Base-by-base conservation (phyloP, 2,888 invertebrate genomes). In the Crocallis elinguaria region DNA sequence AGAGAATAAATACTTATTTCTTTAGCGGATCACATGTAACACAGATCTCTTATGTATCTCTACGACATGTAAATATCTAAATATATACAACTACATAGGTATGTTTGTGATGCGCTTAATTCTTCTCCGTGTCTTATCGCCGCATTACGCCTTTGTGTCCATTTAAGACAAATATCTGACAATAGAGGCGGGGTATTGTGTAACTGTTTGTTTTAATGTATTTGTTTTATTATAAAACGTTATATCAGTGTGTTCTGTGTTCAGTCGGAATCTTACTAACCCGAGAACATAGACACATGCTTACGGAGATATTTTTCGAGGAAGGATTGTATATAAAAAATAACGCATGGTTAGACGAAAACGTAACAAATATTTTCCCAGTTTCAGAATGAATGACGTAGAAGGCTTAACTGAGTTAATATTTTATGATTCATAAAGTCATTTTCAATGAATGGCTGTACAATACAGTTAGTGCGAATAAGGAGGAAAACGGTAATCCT, bases 41-140 rank as follows among this genome's bases (percentile, higher is more conserved):
- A n/a, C n/a, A n/a, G n/a, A n/a, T n/a, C n/a, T n/a, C n/a, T n/a
- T n/a, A n/a, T n/a, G n/a, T n/a, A n/a, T n/a, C n/a, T n/a, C n/a
- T n/a, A n/a, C n/a, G n/a, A n/a, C n/a, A 41, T 46, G 27, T n/a
- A n/a, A n/a, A n/a, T n/a, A n/a, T n/a, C n/a, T n/a, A n/a, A n/a
- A n/a, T n/a, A n/a, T n/a, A n/a, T n/a, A n/a, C n/a, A n/a, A n/a
- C n/a, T n/a, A n/a, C n/a, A n/a, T n/a, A n/a, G n/a, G n/a, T n/a
- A n/a, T n/a, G 19, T 35, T 33, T 16, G 19, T 44, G 39, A 44
- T 36, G 30, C 19, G 16, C 41, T 32, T 37, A 49, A 30, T 33
- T 56, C 33, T 42, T 33, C 44, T 54, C 54, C 63, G 67, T 69
- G 64, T 57, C 59, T 62, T 69, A 73, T 72, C 67, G 60, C 58